Percentiles rank a stretch among this genome's conserved stretches.
phyloP scores from a whole-genome alignment of 2,888 invertebrate genomes.

The Drosophila paucipuncta region DNA sequence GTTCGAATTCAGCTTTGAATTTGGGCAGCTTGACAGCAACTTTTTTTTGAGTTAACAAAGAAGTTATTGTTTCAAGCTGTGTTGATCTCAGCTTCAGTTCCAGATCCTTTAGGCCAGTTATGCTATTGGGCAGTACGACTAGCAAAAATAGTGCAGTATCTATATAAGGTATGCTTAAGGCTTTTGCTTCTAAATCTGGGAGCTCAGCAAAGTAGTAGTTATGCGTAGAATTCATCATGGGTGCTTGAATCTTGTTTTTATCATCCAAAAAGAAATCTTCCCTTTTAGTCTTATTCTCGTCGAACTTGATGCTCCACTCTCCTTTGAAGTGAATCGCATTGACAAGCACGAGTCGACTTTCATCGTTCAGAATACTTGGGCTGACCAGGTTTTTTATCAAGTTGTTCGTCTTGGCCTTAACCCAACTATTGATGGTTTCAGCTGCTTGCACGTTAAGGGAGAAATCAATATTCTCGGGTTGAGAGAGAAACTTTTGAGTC shows the following conservation, averaged over 20 bases:
- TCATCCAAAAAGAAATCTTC: conserved; percentile 88
- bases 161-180: conserved; percentile 89
- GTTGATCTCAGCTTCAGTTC: conserved; percentile 87
- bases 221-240: conserved; percentile 89
- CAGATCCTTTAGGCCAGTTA: conserved; percentile 87
- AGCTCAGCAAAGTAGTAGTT: conserved; percentile 58
- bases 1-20: conserved; percentile 86
- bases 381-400: conserved; percentile 91
- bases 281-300: conserved; percentile 86
- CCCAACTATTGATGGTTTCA: conserved; percentile 91
- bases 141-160: conserved; percentile 90
- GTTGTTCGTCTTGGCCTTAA: conserved; percentile 90
- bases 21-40: conserved; percentile 89
- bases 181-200: conserved; percentile 66
- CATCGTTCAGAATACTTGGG: conserved; percentile 85
- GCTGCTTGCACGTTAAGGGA: conserved; percentile 85
- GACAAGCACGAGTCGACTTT: conserved; percentile 89
- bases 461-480: conserved; percentile 89
- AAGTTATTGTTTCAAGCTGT: conserved; percentile 87
- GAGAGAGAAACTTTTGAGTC: conserved; percentile 88
- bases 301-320: conserved; percentile 89
- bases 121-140: conserved; percentile 89
- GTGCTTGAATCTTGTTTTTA: conserved; percentile 85
- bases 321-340: conserved; percentile 95
- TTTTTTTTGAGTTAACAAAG: conserved; percentile 84